phyloP scores from a whole-genome alignment of 2,113 vertebrate species.

The Acanthisitta chloris region DNA sequence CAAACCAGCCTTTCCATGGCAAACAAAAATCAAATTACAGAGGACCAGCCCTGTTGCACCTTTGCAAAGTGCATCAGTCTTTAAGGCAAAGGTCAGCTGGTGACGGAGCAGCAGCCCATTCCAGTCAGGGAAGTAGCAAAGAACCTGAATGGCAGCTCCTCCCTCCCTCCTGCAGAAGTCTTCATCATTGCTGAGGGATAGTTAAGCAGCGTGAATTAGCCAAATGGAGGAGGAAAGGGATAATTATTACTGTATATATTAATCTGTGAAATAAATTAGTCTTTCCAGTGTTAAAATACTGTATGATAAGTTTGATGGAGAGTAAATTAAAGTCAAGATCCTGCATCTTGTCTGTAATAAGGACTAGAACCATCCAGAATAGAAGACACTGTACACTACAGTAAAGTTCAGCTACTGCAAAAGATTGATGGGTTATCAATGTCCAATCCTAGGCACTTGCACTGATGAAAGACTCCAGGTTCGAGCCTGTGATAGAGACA shows the following conservation, averaged over 20 bases:
- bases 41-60: neutral
- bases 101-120: neutral
- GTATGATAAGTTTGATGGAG: neutral
- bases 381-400: neutral
- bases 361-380: neutral
- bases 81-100: constrained; percentile 43
- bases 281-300: neutral
- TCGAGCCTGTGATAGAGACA: neutral
- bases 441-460: neutral
- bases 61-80: neutral
- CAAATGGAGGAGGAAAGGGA: neutral
- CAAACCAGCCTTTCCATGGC: neutral
- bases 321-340: neutral
- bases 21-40: constrained; percentile 52
- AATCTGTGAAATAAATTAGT: neutral
- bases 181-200: neutral
- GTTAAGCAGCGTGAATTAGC: neutral
- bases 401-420: neutral
- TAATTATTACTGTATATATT: neutral
- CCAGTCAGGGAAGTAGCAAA: neutral
- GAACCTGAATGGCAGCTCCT: constrained; percentile 26
- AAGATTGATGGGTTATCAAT: neutral
- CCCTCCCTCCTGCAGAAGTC: neutral
- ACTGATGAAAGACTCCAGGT: neutral
- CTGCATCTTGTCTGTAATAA: neutral